Evolutionary conservation across 1,140 invertebrate genomes (phyloP), one percentile per base, ranked within the genome.

Genomic region (Lucilia cuprina): DNA sequence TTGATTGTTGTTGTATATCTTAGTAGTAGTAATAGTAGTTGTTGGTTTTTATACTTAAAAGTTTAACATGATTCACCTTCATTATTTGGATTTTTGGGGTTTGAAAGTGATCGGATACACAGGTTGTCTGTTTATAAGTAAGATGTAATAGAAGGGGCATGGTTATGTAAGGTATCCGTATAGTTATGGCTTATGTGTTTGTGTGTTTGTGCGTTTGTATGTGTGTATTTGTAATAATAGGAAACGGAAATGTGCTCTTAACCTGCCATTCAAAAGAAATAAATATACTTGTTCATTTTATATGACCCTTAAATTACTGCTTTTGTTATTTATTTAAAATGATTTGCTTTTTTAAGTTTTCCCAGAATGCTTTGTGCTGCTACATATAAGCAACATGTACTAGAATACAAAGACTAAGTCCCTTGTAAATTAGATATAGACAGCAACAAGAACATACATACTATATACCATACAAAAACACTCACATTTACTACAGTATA

Each of bases 241-340:
- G 65, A 70, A 70, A 70, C 65, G 65, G 65, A 70, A 70, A 70
- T 70, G 19, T 70, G 21, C 21, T 70, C 65, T 70, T 70, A 70
- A 70, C 65, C 65, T 70, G n/a, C 19, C 21, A 70, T 25, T 70
- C 65, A 21, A 10, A 70, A 21, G 19, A 70, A 70, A 70, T 70
- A 70, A 70, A 70, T 70, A 70, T 70, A 3, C n/a, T 70, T 70
- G 50, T 70, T 70, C 65, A 70, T 70, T 70, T 19, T 7, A 4
- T 21, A 21, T 21, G 65, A 70, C 65, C 21, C 12, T 70, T 70
- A 21, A 70, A 70, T 21, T 19, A 70, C 9, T 21, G 65, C 7
- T 21, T 70, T 21, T 70, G 65, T 70, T 21, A 19, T 70, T 70
- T 70, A 70, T 70, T 70, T 70, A 25, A 70, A 25, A 21, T 70